Conservation (phyloP, 37 sponge, comb jelly and placozoan genomes). For the Dysidea cf. avara region DNA sequence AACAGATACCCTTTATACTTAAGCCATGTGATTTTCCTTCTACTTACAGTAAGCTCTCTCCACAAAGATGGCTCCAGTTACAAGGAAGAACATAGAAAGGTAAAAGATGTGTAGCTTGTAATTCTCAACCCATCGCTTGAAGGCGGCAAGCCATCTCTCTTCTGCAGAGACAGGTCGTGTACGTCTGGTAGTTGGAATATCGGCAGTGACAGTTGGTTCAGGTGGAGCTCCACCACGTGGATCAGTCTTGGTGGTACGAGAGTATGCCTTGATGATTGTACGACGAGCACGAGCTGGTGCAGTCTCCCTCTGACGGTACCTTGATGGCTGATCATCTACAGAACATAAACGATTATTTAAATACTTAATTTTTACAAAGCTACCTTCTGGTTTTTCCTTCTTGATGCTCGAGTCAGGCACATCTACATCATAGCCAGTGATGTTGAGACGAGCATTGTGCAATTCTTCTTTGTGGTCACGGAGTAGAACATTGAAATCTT, state of each 20-base stretch:
- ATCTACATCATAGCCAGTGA: constrained; percentile 67
- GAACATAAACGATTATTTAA: no score
- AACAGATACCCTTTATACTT: no score
- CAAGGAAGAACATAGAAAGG: constrained; percentile 62
- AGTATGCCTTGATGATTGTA: constrained; percentile 77
- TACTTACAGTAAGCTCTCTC: constrained; percentile 93
- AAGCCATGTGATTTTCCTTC: no score
- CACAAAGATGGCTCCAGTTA: constrained; percentile 67
- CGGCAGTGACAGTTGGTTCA: constrained; percentile 3
- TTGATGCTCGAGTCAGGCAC: constrained; percentile 35
- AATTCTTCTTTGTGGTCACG: constrained; percentile 87
- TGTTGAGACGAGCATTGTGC: constrained; percentile 70
- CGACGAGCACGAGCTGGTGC: constrained; percentile 80
- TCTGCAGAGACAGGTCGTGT: background rate
- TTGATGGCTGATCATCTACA: no score
- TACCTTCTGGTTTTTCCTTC: constrained; percentile 37
- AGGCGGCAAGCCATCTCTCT: constrained; percentile 24
- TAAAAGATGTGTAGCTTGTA: constrained; percentile 90
- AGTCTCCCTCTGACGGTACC: constrained; percentile 62
- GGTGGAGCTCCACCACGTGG: constrained; percentile 15
- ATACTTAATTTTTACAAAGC: no score
- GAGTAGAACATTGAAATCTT: constrained; percentile 89
- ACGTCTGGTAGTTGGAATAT: no score
- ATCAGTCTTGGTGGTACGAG: constrained; percentile 22
- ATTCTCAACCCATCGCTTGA: constrained; percentile 74